These are phyloP conservation scores for Amphiprion percula DNA, from an alignment of 2,113 vertebrate species.

Conservation along the genomic window DNA sequence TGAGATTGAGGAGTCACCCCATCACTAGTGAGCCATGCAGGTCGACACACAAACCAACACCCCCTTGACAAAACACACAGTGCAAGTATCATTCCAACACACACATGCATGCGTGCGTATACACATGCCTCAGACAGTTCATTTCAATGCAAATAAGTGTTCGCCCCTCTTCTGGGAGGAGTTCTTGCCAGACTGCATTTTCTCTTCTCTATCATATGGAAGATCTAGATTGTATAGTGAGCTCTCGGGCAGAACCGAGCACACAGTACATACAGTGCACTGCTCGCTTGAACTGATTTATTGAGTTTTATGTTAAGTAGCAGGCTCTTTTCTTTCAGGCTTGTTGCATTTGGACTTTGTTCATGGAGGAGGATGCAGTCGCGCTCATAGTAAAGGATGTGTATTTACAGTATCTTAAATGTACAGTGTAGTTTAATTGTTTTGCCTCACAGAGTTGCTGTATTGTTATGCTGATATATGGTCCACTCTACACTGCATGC, in stretches of 20 bases:
- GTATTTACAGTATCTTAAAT: constrained; percentile 47
- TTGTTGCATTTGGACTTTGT: constrained; percentile 36
- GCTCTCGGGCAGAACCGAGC: constrained; percentile 59
- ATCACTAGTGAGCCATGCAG: constrained; percentile 69
- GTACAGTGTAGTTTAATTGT: constrained; percentile 52
- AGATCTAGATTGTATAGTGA: constrained; percentile 64
- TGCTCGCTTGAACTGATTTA: constrained; percentile 60
- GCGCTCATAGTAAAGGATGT: constrained; percentile 22
- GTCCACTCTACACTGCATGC: constrained; percentile 15
- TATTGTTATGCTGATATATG: constrained; percentile 44
- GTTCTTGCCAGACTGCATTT: constrained; percentile 63
- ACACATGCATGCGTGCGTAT: constrained; percentile 34
- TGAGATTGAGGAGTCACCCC: constrained; percentile 63
- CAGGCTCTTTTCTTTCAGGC: constrained; percentile 24
- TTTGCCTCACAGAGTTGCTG: constrained; percentile 2
- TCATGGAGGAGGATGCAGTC: constrained; percentile 26
- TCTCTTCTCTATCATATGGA: constrained; percentile 66
- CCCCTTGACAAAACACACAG: constrained; percentile 53
- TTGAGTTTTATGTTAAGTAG: constrained; percentile 61
- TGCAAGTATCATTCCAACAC: constrained; percentile 12
- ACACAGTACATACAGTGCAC: constrained; percentile 27
- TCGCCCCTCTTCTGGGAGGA: constrained; percentile 54
- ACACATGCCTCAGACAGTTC: constrained; percentile 57
- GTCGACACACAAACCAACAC: constrained; percentile 40
- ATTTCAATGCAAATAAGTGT: constrained; percentile 83